Base-by-base conservation (phyloP, 2,888 invertebrate species). In the Amiota communis region DNA sequence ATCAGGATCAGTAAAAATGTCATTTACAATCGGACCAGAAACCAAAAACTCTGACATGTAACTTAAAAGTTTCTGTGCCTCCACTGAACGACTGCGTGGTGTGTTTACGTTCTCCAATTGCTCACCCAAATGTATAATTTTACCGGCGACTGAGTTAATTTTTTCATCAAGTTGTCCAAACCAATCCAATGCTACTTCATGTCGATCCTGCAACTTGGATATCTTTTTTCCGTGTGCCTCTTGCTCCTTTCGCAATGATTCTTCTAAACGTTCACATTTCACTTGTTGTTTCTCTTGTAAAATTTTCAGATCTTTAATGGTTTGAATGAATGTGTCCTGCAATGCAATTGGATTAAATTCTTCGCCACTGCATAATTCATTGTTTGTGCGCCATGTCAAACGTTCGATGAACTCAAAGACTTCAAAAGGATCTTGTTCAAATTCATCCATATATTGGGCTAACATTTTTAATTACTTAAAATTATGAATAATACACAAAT, bases 61-160 rank as follows among this genome's bases (percentile, higher is more conserved):
- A 73, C 95, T 95, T 91, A 99, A 94, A 36, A 99, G 90, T 85
- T 96, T 95, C 84, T 98, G 95, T 0, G 99, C 99, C 85, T 99
- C 99, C 0, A 97, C 97, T 0, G 98, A 97, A 74, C 99, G 92
- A 15, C 98, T 95, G 73, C 99, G 91, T 0, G 99, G 99, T 0
- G 96, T 97, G 87, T 98, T 96, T 0, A 99, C 97, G 78, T 97
- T 98, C 84, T 99, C 99, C 63, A 99, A 91, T 88, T 99, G 99
- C 90, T 99, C 99, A 0, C 99, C 99, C n/a, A 99, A 92, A 90
- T 99, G 98, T 65, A 99, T 93, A 0, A 99, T 99, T 90, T 98
- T 97, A 0, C 98, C 98, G 0, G 99, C 98, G 63, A 99, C 99
- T 73, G 95, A 95, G 83, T 98, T 98, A 87, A 99, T 98, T 83